phyloP scores from a whole-genome alignment of 1,140 invertebrate species.

The Phthorimaea operculella region DNA sequence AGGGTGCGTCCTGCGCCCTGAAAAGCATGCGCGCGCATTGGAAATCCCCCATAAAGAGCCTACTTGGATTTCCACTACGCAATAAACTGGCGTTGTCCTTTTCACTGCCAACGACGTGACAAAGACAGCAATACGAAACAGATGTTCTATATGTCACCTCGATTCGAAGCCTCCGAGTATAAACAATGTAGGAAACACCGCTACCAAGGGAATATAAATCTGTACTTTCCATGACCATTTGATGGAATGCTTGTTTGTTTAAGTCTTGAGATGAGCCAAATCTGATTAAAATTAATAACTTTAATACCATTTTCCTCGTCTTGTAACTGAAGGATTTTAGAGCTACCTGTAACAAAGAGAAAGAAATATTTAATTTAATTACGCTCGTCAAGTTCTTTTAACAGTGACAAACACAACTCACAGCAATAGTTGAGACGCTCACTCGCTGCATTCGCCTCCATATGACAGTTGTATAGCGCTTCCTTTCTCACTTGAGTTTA shows the following conservation, averaged over 20 bases:
- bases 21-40: conserved; percentile 57
- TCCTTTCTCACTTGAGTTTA: no score
- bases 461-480: no score
- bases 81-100: conserved; percentile 17
- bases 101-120: conserved; percentile 9
- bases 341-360: not conserved
- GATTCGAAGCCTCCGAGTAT: conserved; percentile 6
- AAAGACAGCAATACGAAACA: conserved; percentile 3
- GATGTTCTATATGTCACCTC: not conserved
- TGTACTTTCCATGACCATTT: not conserved
- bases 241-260: not conserved
- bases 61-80: conserved; percentile 15
- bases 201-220: no score
- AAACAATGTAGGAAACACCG: conserved; percentile 12
- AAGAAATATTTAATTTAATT: not conserved
- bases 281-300: not conserved
- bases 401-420: no score
- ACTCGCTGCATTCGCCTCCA: no score
- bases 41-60: conserved; percentile 26
- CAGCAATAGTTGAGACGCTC: no score
- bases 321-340: no score
- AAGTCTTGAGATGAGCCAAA: not conserved
- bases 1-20: conserved; percentile 60
- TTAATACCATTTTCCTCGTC: not conserved
- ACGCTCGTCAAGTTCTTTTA: no score